Base-by-base conservation (phyloP, 2,113 vertebrate genomes). In the Gadus chalcogrammus region DNA sequence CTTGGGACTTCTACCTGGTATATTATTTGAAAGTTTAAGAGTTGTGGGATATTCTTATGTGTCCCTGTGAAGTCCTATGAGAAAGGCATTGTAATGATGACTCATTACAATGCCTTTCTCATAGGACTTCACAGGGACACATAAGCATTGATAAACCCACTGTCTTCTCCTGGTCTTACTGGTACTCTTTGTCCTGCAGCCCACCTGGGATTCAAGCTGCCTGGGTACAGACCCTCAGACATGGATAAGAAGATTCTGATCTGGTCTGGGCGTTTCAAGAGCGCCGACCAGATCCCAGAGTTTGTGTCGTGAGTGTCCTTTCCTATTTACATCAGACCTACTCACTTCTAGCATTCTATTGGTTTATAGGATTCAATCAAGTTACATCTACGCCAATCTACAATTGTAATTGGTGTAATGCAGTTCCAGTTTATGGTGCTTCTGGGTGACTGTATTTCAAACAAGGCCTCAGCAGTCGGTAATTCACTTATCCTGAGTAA, bases 191-290 rank as follows among this genome's bases (percentile, higher is more conserved):
- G 64, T 67, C n/a, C 6, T 31, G 6, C 78, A 91, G 85, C 65
- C 3, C 80, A 16, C 17, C 20, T 68, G 0, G 63, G 38, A 18
- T 92, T 93, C 20, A 91, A 67, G 78, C 17, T 96, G 22, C 95
- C 95, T 12, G 91, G 94, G 68, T 87, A 93, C 87, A 94, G 60
- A 22, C 96, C 96, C 20, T 91, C 94, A 0, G 15, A 90, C 0
- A 82, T 93, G 82, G 95, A 98, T 72, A 96, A 56, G 83, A 96
- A 75, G 82, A 84, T 97, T 0, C 72, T 98, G 56, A 0, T 98
- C 60, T 98, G 95, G 95, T 87, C 95, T 1, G 95, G 96, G 35
- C 88, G 95, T 67, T 98, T 92, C 87, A 98, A 96, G 87, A 93
- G 91, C 48, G 28, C 58, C 31, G 94, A 97, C 2, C 94, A 99